Percentiles rank a stretch among this genome's conserved stretches.
These are phyloP conservation scores for Parasteatoda tepidariorum DNA, from an alignment of 1,140 invertebrate genomes.

Conservation along the genomic window DNA sequence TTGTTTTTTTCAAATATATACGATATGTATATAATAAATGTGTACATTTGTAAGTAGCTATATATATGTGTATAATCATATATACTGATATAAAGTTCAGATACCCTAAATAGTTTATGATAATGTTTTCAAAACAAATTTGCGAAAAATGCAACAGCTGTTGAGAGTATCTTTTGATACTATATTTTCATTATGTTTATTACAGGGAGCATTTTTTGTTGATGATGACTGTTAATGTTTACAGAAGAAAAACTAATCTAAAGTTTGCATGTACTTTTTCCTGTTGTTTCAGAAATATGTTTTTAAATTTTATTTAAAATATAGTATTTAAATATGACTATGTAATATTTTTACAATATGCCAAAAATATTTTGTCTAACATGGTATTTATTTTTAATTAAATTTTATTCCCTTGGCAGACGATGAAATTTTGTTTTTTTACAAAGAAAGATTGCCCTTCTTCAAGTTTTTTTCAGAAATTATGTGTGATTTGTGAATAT, in stretches of 20 bases:
- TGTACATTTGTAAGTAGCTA: not conserved
- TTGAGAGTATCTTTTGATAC: not conserved
- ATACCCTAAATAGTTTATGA: not conserved
- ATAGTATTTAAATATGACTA: no score
- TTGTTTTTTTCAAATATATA: not conserved
- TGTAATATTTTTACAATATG: no score
- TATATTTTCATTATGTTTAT: not conserved
- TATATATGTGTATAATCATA: not conserved
- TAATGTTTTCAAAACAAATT: not conserved
- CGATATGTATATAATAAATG: not conserved
- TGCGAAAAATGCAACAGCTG: not conserved
- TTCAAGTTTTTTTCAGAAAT: no score
- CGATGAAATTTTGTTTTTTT: no score
- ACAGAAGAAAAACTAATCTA: not conserved
- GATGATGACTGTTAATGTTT: not conserved
- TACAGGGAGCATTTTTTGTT: not conserved
- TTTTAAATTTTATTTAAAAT: no score
- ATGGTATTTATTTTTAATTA: no score
- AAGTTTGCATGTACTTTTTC: not conserved
- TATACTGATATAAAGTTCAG: not conserved
- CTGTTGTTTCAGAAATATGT: no score
- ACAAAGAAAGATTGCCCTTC: no score
- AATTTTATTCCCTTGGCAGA: no score
- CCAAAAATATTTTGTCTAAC: no score
- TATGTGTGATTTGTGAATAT: no score